These are phyloP conservation scores for Onychorhynchus coronatus DNA, from an alignment of 2,113 vertebrate genomes.

Conservation along the genomic window DNA sequence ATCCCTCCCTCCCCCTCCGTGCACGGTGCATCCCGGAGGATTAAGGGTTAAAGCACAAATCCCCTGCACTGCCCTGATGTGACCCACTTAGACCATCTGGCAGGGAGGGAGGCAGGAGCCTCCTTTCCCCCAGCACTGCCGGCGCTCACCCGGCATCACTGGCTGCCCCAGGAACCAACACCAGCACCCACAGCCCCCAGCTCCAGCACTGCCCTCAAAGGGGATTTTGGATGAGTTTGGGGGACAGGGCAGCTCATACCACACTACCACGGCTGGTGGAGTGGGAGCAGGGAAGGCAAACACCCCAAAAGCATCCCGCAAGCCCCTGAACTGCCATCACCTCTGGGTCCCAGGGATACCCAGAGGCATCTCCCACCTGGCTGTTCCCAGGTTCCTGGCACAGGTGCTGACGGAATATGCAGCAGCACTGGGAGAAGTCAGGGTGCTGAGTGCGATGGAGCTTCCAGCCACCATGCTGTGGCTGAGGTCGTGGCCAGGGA, in stretches of 20 bases:
- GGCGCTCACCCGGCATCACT: background rate
- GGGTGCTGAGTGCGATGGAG: rapidly evolving
- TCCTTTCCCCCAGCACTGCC: background rate
- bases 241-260: background rate
- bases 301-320: rapidly evolving
- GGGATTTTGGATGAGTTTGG: background rate
- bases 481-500: rapidly evolving
- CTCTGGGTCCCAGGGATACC: background rate
- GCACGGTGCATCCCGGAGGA: background rate
- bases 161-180: background rate
- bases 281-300: background rate
- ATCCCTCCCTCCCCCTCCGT: background rate
- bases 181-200: background rate
- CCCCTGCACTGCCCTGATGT: slow-evolving; percentile 62
- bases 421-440: background rate
- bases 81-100: slow-evolving; percentile 78
- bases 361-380: background rate
- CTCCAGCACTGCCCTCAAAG: background rate
- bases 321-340: rapidly evolving
- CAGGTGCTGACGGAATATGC: rapidly evolving
- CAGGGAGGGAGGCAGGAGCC: slow-evolving; percentile 28
- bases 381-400: rapidly evolving
- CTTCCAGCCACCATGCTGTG: rapidly evolving
- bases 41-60: slow-evolving; percentile 74
- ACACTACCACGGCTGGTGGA: rapidly evolving